Evolutionary conservation across 2,797 vertebrate species (phyloP).

Genomic region (Phoebastria nigripes): DNA sequence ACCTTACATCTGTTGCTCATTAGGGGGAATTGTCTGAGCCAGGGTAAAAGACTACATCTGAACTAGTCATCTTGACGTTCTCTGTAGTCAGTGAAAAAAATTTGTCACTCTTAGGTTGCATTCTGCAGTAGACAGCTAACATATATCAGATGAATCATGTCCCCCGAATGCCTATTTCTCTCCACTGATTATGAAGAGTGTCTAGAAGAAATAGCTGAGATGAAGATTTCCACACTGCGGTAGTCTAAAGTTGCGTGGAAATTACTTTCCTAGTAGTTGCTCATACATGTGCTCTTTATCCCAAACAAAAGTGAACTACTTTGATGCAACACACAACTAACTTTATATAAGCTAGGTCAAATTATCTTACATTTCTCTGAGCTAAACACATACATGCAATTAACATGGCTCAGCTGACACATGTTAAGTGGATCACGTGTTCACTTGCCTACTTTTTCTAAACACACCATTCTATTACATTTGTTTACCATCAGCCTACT

Average conservation of each 20-base stretch:
- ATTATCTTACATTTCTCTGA: background rate
- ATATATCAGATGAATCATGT: background rate
- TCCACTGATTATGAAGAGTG: background rate
- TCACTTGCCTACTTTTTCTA: background rate
- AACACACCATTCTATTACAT: background rate
- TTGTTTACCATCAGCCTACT: background rate
- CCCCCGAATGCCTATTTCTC: background rate
- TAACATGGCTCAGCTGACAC: background rate
- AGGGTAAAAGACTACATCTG: slow-evolving; percentile 8
- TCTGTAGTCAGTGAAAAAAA: slow-evolving; percentile 2
- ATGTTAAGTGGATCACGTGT: rapidly evolving
- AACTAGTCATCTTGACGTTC: slow-evolving; percentile 15
- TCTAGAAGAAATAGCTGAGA: slow-evolving; percentile 15
- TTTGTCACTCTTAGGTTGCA: background rate
- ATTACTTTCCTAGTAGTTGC: background rate
- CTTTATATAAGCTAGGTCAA: background rate
- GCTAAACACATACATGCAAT: background rate
- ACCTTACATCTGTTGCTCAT: slow-evolving; percentile 36
- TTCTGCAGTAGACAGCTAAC: background rate
- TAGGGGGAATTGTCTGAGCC: slow-evolving; percentile 1
- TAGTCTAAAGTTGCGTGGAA: background rate
- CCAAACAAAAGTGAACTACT: background rate
- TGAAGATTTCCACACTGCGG: background rate
- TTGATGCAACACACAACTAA: background rate
- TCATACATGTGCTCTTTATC: background rate